phyloP scores from a whole-genome alignment of 2,113 vertebrate species.

The Neomonachus schauinslandi region DNA sequence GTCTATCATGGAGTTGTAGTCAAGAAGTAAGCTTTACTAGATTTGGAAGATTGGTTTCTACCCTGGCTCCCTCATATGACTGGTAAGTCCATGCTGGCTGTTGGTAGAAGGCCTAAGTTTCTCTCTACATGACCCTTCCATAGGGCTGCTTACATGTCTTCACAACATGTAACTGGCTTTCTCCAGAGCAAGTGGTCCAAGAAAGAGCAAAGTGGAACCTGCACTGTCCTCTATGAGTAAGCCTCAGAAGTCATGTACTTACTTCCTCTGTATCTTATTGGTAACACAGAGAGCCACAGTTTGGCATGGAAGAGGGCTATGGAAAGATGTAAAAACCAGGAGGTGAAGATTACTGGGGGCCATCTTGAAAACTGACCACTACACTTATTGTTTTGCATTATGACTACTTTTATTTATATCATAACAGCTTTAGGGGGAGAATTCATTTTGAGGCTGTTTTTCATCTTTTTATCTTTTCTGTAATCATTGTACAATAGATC shows the following conservation, averaged over 20 bases:
- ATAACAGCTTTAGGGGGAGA: fast-evolving
- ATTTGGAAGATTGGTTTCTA: not conserved
- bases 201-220: not conserved
- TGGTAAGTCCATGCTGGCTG: not conserved
- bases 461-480: not conserved
- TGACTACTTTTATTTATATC: not conserved
- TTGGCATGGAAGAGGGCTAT: not conserved
- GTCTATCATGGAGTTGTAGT: not conserved
- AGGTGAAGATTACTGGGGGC: not conserved
- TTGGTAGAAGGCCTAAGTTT: not conserved
- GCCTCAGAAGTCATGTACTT: not conserved
- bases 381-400: not conserved
- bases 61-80: not conserved
- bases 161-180: not conserved
- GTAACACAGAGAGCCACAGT: not conserved
- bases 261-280: not conserved
- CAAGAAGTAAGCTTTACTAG: not conserved
- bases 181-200: not conserved
- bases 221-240: not conserved
- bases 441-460: not conserved
- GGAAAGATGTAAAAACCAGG: not conserved
- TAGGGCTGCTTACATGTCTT: not conserved
- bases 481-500: not conserved
- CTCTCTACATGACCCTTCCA: not conserved
- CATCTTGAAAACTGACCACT: not conserved